Base-by-base conservation (phyloP, 2,797 vertebrate species). In the Sciurus vulgaris region DNA sequence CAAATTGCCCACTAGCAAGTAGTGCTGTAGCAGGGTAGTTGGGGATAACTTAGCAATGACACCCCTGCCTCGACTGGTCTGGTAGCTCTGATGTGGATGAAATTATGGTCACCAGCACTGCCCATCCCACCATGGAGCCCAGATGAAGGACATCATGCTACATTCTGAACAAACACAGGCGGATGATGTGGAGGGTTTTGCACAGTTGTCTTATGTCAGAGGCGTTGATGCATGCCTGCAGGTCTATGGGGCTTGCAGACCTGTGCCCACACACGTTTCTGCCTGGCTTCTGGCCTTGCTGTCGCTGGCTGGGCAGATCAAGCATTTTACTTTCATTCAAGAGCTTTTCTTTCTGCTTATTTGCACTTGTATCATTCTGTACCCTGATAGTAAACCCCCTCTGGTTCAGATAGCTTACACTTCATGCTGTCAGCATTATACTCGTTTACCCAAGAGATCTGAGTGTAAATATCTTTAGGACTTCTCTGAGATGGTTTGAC, bases 311-410 rank as follows among this genome's bases (percentile, higher is more conserved):
- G 65, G 10, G 15, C 86, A 72, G 30, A 79, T 35, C 49, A 74
- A 86, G 13, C 70, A 44, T 82, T 86, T 35, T 87, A n/a, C 82
- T 87, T 94, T 89, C 77, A 28, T 20, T 20, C 54, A 49, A 44
- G 74, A 95, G 65, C 26, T 84, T 91, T 69, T 17, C 41, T 73
- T 95, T 94, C 82, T 94, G 86, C 59, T 49, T 49, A 30, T 91
- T 76, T 93, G 85, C 74, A 72, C 35, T 79, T 83, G 61, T 67
- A 20, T 69, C 65, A n/a, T 86, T 92, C 76, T 51, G 47, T 59
- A n/a, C 30, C 24, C 76, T 49, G 20, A 51, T 73, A 51, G 78
- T 67, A 73, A 95, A 67, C 18, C 67, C 59, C 65, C 28, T 49
- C 18, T 47, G 17, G 87, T 85, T 74, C 77, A 65, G 35, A 30